Evolutionary conservation across 2,888 invertebrate species (phyloP).

Genomic region (Drosophila austrosaltans): DNA sequence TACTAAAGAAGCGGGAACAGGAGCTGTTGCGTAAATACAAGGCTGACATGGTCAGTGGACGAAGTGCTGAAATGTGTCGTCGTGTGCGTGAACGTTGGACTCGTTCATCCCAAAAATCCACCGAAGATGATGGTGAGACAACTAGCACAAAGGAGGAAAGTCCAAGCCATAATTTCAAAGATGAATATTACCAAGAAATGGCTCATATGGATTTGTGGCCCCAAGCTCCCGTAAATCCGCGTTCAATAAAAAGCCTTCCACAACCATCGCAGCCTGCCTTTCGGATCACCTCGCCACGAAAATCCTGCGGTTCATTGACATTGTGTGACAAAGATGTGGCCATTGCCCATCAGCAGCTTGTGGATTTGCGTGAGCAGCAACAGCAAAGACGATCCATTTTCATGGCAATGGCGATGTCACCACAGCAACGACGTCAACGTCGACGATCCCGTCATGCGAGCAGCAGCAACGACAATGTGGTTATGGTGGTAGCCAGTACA

Average conservation of each 20-base stretch:
- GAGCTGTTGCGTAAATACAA: conserved; percentile 50
- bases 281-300: not conserved
- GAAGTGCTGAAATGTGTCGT: conserved; percentile 50
- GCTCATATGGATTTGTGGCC: not conserved
- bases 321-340: conserved; percentile 41
- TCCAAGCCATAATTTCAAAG: not conserved
- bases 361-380: conserved; percentile 32
- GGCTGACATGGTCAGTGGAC: conserved; percentile 45
- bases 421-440: conserved; percentile 18
- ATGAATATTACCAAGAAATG: conserved; percentile 1
- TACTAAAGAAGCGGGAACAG: conserved; percentile 46
- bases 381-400: conserved; percentile 15
- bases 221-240: not conserved
- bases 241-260: not conserved
- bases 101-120: conserved; percentile 16
- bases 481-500: not conserved
- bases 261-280: not conserved
- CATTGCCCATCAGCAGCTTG: conserved; percentile 45
- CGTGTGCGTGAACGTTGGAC: conserved; percentile 52
- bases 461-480: conserved; percentile 6
- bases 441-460: conserved; percentile 22
- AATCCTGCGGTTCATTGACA: conserved; percentile 5
- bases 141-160: not conserved
- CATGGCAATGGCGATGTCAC: not conserved
- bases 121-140: conserved; percentile 11